Conservation (phyloP, 1,140 invertebrate species). For the Diprion similis region DNA sequence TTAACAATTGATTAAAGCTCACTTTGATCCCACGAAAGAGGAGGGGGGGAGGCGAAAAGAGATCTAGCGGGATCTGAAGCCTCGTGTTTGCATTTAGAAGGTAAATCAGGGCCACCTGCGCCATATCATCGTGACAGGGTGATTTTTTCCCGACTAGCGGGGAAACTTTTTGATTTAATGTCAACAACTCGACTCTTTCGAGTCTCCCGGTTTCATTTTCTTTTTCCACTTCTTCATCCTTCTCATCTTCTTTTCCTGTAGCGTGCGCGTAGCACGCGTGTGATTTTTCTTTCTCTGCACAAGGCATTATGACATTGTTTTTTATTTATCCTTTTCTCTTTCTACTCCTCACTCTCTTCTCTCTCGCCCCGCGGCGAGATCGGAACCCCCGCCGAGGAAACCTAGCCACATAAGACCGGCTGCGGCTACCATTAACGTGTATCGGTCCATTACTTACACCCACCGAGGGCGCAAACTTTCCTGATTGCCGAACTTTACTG, state of each 20-base stretch:
- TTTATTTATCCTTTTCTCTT: no score
- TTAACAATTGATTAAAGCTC: constrained; percentile 53
- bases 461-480: constrained; percentile 42
- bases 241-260: no score
- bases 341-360: background rate
- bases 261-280: no score
- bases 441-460: constrained; percentile 48
- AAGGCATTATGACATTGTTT: no score
- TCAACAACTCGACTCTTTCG: background rate
- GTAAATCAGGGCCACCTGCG: no score
- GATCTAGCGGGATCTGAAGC: background rate
- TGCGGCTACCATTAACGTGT: constrained; percentile 40
- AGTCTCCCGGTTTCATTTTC: no score
- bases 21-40: constrained; percentile 37
- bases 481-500: constrained; percentile 54
- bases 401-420: constrained; percentile 25
- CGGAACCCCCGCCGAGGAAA: constrained; percentile 33
- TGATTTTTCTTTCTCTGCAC: no score
- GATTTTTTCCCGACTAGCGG: background rate
- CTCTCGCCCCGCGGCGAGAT: background rate
- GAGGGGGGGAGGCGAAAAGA: background rate
- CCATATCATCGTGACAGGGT: background rate
- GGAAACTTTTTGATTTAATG: constrained; percentile 13
- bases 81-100: background rate
- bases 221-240: no score